These are phyloP conservation scores for Leguminivora glycinivorella DNA, from an alignment of 1,140 invertebrate genomes.

Conservation along the genomic window DNA sequence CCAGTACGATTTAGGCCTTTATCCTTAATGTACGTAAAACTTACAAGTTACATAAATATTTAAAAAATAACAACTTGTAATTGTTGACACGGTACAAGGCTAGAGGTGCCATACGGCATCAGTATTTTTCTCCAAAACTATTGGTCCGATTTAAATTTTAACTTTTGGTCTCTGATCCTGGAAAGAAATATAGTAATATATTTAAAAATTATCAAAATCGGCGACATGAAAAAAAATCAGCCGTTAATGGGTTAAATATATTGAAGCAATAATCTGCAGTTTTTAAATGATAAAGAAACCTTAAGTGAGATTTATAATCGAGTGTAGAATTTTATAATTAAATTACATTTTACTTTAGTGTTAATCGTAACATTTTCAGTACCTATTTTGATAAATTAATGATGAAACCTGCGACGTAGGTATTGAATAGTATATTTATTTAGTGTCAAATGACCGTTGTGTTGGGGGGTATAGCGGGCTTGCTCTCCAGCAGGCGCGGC, in stretches of 20 bases:
- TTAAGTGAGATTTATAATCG: neutral
- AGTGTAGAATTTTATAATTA: neutral
- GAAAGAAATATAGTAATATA: no score
- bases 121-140: no score
- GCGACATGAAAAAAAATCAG: no score
- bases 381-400: constrained; percentile 41
- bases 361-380: constrained; percentile 32
- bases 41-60: no score
- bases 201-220: no score
- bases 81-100: no score
- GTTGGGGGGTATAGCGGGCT: neutral
- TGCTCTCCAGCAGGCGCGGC: constrained; percentile 39
- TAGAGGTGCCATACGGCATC: no score
- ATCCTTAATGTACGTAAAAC: no score
- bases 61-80: no score
- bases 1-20: no score
- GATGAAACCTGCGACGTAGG: neutral
- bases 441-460: neutral
- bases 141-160: no score
- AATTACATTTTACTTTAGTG: neutral
- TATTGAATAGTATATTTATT: neutral
- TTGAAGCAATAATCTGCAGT: neutral
- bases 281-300: neutral
- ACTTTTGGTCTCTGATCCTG: no score
- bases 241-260: neutral